Evolutionary conservation across 2,888 invertebrate genomes (phyloP).

Genomic region (Trimorus sp.): DNA sequence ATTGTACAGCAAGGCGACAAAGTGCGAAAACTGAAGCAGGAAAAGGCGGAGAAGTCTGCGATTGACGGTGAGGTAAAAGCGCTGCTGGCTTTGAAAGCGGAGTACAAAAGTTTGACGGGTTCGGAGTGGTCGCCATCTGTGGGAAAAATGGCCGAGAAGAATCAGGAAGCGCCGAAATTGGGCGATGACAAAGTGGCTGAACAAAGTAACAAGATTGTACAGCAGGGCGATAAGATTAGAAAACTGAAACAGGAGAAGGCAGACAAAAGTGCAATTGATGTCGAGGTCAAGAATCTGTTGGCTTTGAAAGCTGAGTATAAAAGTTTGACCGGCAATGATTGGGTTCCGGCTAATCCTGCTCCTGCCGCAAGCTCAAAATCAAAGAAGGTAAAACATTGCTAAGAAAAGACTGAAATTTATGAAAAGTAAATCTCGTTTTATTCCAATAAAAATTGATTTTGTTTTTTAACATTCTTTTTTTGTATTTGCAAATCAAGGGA

Average conservation of each 20-base stretch:
- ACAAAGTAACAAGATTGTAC: constrained; percentile 80
- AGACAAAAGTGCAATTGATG: constrained; percentile 81
- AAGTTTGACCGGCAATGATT: too few relatives aligned
- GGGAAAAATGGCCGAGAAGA: too few relatives aligned
- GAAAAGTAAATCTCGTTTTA: too few relatives aligned
- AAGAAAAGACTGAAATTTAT: too few relatives aligned
- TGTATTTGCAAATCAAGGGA: too few relatives aligned
- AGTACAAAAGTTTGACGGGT: constrained; percentile 80
- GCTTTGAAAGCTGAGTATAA: too few relatives aligned
- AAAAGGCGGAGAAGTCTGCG: constrained; percentile 73
- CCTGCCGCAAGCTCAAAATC: too few relatives aligned
- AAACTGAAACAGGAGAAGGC: constrained; percentile 73
- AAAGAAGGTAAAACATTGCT: too few relatives aligned
- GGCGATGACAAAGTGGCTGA: constrained; percentile 71
- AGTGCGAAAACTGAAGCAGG: constrained; percentile 74
- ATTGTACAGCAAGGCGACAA: constrained; percentile 81
- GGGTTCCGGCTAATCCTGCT: too few relatives aligned
- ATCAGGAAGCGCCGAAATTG: background rate
- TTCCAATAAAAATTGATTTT: too few relatives aligned
- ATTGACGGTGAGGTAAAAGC: constrained; percentile 82
- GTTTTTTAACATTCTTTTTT: too few relatives aligned
- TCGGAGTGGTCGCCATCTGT: constrained; percentile 25
- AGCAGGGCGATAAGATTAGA: constrained; percentile 77
- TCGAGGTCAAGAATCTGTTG: constrained; percentile 82
- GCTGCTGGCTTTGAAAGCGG: constrained; percentile 78